Evolutionary conservation across 2,888 invertebrate genomes (phyloP), one percentile per base, ranked within the genome.

Genomic region (Endotricha flammealis): DNA sequence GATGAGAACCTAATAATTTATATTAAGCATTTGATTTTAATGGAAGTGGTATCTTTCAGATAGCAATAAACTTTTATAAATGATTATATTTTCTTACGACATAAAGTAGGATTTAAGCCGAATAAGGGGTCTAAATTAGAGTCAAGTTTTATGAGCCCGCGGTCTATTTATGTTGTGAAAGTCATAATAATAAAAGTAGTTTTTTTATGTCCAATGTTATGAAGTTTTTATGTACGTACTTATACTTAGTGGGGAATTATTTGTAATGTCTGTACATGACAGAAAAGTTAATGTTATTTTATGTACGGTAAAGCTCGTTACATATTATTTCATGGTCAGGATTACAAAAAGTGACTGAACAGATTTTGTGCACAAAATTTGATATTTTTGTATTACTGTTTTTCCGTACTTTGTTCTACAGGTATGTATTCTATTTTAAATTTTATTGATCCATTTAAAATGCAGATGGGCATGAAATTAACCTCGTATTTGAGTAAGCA

Each of bases 131-230:
- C 35, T 22, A 29, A 35, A 29, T 35, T 34, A 34, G 27, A 13
- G 12, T n/a, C 5, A n/a, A n/a, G 31, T 41, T 44, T 44, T 44
- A 41, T 31, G 36, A 29, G 32, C 37, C 20, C 20, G 22, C 29
- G 35, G 12, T 20, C 32, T 44, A 39, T 44, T 44, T 41, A 39
- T 38, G 41, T 39, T 44, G 41, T 37, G 37, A 36, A 41, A 41
- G 41, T 44, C 41, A 37, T 41, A 36, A 41, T 39, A 41, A 36
- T 44, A 39, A 44, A 39, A 44, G 36, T 44, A 44, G 44, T 44
- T 44, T 41, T n/a, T 20, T 35, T 35, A 35, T 35, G 35, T 10
- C 9, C 12, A 29, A 12, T 23, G 29, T 35, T 35, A 35, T 35
- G 35, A 35, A 29, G 35, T 29, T 35, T 35, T 29, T 29, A 35